Percentiles rank a stretch among this genome's conserved stretches.
Conservation (phyloP, 2,888 invertebrate genomes). For the Bruchidius siliquastri region DNA sequence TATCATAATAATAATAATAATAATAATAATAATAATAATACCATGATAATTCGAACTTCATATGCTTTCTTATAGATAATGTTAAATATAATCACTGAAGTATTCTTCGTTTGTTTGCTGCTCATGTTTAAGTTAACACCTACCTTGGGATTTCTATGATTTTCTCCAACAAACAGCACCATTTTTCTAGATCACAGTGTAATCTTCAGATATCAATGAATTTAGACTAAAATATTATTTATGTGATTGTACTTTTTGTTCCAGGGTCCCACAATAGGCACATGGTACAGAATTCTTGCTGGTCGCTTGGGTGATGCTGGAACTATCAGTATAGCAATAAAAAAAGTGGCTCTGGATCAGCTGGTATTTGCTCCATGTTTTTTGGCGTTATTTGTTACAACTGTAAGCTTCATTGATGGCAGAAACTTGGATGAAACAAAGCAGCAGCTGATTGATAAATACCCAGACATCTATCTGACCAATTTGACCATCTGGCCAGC, state of each 20-base stretch:
- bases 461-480: slow-evolving; percentile 58
- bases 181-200: background rate
- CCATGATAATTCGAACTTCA: too few species aligned
- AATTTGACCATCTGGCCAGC: slow-evolving; percentile 80
- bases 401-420: slow-evolving; percentile 58
- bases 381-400: slow-evolving; percentile 55
- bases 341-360: slow-evolving; percentile 72
- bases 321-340: slow-evolving; percentile 48
- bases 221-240: too few species aligned
- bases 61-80: too few species aligned
- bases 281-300: slow-evolving; percentile 64
- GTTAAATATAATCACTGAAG: too few species aligned
- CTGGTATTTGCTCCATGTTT: slow-evolving; percentile 67
- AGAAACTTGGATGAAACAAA: slow-evolving; percentile 52
- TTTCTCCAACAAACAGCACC: too few species aligned
- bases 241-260: slow-evolving; percentile 4
- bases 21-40: too few species aligned
- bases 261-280: slow-evolving; percentile 61
- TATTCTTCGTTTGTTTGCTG: too few species aligned
- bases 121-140: too few species aligned
- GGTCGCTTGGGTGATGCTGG: slow-evolving; percentile 15
- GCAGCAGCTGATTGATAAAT: slow-evolving; percentile 55
- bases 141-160: too few species aligned
- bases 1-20: too few species aligned
- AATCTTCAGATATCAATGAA: background rate